phyloP scores from a whole-genome alignment of 2,113 vertebrate genomes.

The Harpagus bidentatus region DNA sequence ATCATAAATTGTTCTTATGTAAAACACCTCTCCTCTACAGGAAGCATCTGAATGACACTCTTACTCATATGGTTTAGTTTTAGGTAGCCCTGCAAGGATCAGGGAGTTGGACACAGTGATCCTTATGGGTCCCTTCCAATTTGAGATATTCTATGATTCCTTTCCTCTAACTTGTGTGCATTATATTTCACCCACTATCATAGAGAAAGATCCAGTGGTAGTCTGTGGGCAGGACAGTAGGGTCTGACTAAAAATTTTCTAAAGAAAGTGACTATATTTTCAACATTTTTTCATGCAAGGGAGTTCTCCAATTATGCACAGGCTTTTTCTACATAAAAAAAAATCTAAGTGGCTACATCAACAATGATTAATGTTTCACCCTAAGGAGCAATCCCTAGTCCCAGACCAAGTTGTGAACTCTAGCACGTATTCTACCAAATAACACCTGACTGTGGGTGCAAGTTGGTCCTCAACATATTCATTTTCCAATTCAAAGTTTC shows the following conservation, averaged over 20 bases:
- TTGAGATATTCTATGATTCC: not conserved
- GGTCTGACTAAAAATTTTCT: not conserved
- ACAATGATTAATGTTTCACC: not conserved
- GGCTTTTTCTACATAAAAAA: not conserved
- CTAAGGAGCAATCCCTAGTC: not conserved
- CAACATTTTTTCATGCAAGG: not conserved
- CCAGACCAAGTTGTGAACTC: not conserved
- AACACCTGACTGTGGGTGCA: not conserved
- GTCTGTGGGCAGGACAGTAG: not conserved
- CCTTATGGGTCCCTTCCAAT: not conserved
- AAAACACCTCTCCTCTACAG: not conserved
- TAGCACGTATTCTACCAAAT: not conserved
- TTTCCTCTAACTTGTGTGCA: not conserved
- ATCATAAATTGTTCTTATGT: not conserved
- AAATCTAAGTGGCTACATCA: not conserved
- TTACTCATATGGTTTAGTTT: not conserved
- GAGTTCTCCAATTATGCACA: not conserved
- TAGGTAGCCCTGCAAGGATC: not conserved
- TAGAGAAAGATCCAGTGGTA: not conserved
- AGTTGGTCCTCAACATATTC: not conserved
- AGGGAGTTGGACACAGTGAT: not conserved
- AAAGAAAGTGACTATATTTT: not conserved
- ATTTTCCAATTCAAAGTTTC: not conserved
- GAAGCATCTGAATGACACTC: not conserved
- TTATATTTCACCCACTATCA: not conserved